Percentiles rank a stretch among this genome's conserved stretches.
phyloP scores from a whole-genome alignment of 2,888 invertebrate genomes.

The Disparrhopalites patrizii region DNA sequence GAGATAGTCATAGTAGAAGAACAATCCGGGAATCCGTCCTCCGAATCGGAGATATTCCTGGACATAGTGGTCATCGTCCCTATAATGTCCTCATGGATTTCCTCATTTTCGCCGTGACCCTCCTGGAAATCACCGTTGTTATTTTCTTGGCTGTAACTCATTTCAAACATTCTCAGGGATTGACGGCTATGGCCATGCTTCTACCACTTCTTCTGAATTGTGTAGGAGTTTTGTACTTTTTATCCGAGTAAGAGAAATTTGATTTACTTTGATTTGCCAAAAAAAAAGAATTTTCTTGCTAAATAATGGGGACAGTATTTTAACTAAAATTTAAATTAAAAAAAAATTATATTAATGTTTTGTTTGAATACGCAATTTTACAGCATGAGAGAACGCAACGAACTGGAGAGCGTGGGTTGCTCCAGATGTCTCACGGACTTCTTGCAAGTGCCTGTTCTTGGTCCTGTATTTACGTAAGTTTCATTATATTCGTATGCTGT shows the following conservation, averaged over 20 bases:
- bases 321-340: not conserved
- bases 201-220: conserved; percentile 43
- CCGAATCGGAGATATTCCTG: conserved; percentile 21
- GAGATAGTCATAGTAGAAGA: not conserved
- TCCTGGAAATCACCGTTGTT: conserved; percentile 40
- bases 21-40: conserved; percentile 15
- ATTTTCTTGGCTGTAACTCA: conserved; percentile 38
- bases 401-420: conserved; percentile 33
- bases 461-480: conserved; percentile 45
- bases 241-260: conserved; percentile 44
- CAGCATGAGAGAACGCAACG: conserved; percentile 37
- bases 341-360: too few species aligned
- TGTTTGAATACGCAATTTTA: conserved; percentile 8
- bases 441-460: conserved; percentile 44
- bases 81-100: conserved; percentile 34
- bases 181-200: conserved; percentile 42
- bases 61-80: conserved; percentile 17
- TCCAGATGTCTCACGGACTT: conserved; percentile 39
- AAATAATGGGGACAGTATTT: too few species aligned
- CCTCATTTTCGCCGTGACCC: conserved; percentile 35
- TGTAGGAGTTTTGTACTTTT: conserved; percentile 46
- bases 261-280: not conserved
- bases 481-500: too few species aligned
- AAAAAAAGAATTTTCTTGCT: too few species aligned
- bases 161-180: conserved; percentile 22